phyloP scores from a whole-genome alignment of 1,140 invertebrate genomes.

The Drosophila mojavensis region DNA sequence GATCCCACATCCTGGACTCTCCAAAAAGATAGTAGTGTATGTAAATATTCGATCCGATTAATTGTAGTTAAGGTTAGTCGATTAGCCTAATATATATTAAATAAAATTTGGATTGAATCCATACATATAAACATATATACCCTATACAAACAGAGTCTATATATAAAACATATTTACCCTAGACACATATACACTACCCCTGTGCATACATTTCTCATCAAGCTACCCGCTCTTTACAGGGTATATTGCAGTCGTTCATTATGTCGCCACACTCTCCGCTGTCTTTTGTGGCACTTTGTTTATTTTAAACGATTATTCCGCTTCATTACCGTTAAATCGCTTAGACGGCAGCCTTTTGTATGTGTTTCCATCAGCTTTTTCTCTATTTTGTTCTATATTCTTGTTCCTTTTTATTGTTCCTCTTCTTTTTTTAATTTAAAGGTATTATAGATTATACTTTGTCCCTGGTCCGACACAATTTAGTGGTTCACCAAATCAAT shows the following conservation, averaged over 20 bases:
- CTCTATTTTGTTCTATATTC: not conserved
- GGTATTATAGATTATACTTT: conserved; percentile 35
- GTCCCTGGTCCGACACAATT: conserved; percentile 15
- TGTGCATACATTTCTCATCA: no score
- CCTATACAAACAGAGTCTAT: no score
- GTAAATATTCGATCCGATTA: no score
- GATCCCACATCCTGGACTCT: no score
- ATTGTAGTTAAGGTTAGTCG: no score
- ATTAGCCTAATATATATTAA: no score
- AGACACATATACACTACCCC: no score
- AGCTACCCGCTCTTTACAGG: not conserved
- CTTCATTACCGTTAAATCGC: conserved; percentile 62
- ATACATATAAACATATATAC: no score
- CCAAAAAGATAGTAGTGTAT: no score
- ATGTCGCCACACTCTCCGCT: not conserved
- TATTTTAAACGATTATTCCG: conserved; percentile 56
- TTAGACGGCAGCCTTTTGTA: conserved; percentile 43
- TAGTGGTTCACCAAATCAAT: conserved; percentile 45
- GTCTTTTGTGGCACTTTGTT: conserved; percentile 28
- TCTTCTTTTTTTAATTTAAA: conserved; percentile 39
- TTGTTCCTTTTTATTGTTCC: not conserved
- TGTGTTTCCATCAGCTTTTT: not conserved
- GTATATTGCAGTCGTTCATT: not conserved
- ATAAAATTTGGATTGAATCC: no score
- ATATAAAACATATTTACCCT: no score